Conservation (phyloP, 1,140 invertebrate species). For the Drosophila mauritiana region DNA sequence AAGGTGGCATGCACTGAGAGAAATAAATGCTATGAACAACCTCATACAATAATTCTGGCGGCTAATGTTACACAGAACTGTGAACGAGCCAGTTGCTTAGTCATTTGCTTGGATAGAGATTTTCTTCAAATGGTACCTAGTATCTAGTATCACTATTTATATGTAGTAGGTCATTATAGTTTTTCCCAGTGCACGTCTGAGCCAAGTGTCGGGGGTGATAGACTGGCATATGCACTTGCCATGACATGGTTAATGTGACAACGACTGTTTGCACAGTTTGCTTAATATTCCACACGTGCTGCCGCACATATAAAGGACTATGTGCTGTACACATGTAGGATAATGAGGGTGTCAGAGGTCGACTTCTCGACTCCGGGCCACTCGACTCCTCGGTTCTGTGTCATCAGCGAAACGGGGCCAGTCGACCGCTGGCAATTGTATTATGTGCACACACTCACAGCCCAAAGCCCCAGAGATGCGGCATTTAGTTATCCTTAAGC, state of each 20-base stretch:
- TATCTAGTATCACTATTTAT: no score
- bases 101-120: no score
- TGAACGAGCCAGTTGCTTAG: no score
- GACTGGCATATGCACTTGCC: constrained; percentile 51
- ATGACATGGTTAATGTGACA: constrained; percentile 59
- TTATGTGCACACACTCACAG: constrained; percentile 16
- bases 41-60: no score
- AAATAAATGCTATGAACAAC: neutral
- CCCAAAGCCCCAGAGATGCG: constrained; percentile 35
- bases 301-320: constrained; percentile 3
- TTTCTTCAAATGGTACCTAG: no score
- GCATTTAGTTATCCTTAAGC: constrained; percentile 24
- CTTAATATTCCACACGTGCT: constrained; percentile 68
- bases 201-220: constrained; percentile 17
- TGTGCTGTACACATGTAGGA: constrained; percentile 9
- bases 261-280: constrained; percentile 56
- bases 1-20: constrained; percentile 2
- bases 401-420: constrained; percentile 59
- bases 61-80: no score
- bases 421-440: constrained; percentile 22
- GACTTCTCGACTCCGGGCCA: constrained; percentile 1
- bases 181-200: constrained; percentile 6
- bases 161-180: no score
- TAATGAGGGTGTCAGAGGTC: constrained; percentile 44
- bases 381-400: constrained; percentile 37